A percentile compares a stretch with the other conserved stretches of the same genome.
Conservation (phyloP, 2,113 vertebrate species). For the Marmota flaviventris region DNA sequence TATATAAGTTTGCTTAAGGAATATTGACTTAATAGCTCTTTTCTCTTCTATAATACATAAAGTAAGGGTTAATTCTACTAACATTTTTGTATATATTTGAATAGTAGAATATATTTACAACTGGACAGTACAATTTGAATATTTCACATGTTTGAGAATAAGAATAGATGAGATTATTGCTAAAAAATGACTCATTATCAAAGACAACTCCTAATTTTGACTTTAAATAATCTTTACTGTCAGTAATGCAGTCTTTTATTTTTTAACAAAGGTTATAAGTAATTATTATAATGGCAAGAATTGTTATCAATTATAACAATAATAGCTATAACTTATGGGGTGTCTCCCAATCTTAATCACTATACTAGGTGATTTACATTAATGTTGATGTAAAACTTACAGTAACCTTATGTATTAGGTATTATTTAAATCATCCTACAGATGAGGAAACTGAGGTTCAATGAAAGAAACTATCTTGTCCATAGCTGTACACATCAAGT, state of each 20-base stretch:
- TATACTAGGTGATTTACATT: neutral
- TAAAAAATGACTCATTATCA: slow-evolving; percentile 54
- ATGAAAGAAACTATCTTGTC: neutral
- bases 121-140: neutral
- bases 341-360: neutral
- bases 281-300: slow-evolving; percentile 33
- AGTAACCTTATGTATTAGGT: neutral
- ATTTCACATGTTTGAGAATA: slow-evolving; percentile 38
- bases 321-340: neutral
- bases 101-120: slow-evolving; percentile 30
- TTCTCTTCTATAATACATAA: slow-evolving; percentile 53
- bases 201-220: slow-evolving; percentile 44
- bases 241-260: neutral
- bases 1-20: neutral
- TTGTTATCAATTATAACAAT: slow-evolving; percentile 22
- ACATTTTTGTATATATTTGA: neutral
- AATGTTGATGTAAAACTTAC: neutral
- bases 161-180: neutral
- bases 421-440: neutral
- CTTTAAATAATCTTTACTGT: slow-evolving; percentile 49
- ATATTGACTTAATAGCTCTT: neutral
- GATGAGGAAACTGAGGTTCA: slow-evolving; percentile 20
- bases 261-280: slow-evolving; percentile 22
- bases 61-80: neutral
- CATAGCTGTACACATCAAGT: neutral